These are phyloP conservation scores for Galago senegalensis DNA, from an alignment of 2,797 vertebrate species.

Conservation along the genomic window DNA sequence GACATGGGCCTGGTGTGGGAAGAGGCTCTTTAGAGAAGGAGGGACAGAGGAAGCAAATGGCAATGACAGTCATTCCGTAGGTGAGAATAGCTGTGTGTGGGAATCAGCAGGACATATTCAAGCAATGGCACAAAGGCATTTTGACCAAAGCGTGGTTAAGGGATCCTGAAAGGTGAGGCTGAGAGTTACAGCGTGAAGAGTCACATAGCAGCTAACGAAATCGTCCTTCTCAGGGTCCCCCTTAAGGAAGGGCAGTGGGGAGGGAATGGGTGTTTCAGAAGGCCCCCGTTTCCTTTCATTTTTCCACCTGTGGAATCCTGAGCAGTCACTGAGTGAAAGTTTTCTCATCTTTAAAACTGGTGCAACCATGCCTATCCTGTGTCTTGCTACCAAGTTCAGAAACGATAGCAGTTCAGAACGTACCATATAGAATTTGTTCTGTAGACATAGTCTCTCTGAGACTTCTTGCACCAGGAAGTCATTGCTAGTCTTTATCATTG, in stretches of 20 bases:
- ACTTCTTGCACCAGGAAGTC: not conserved
- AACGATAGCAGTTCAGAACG: conserved; percentile 18
- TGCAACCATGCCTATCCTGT: not conserved
- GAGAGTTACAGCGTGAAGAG: not conserved
- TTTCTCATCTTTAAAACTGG: conserved; percentile 17
- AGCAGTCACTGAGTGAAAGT: conserved; percentile 17
- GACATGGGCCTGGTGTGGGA: not conserved
- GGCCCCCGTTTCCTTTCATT: not conserved
- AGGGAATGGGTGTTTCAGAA: not conserved
- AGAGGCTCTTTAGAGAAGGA: not conserved
- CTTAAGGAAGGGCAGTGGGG: not conserved
- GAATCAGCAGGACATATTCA: not conserved
- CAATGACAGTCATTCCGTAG: not conserved
- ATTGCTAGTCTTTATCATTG: not conserved
- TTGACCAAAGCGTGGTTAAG: not conserved
- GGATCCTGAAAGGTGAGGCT: not conserved
- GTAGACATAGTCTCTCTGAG: conserved; percentile 20
- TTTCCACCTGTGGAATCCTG: not conserved
- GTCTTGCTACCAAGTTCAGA: not conserved
- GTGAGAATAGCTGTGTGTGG: not conserved
- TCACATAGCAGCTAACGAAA: not conserved
- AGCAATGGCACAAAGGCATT: not conserved
- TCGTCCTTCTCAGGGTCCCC: not conserved
- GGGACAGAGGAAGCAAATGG: accelerated
- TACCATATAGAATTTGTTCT: conserved; percentile 7